Evolutionary conservation across 2,113 vertebrate species (phyloP), one percentile per base, ranked within the genome.

Genomic region (Lycaon pictus): DNA sequence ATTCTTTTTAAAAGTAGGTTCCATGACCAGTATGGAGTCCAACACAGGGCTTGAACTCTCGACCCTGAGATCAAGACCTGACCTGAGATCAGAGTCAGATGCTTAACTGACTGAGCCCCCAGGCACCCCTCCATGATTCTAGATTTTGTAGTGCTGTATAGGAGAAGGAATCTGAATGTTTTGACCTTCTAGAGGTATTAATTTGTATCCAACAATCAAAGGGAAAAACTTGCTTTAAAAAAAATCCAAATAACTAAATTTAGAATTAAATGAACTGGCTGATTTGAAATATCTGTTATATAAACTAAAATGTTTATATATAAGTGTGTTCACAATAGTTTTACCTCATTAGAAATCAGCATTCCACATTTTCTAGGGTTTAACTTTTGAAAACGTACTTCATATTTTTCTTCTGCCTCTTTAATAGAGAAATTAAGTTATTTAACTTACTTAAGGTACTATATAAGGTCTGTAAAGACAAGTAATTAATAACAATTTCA

Each of bases 381-480:
- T 92, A 90, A 95, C 56, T 95, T 95, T 80, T 85, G 19, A 53
- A 81, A 97, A 85, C 1, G 91, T 22, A 95, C 25, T 72, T 90
- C 12, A 17, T 74, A 76, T 93, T 88, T 88, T 85, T 74, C 29
- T 62, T 88, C 25, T 63, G 69, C 11, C 7, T 69, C 27, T 86
- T 97, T 96, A 86, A 69, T 43, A 82, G 86, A 51, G 19, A 88
- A 86, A 84, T 25, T 83, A 84, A 86, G 37, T 88, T 56, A 82
- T 77, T 37, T 89, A 60, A 43, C 6, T 43, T 43, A 43, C 43
- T 43, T 7, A 89, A 69, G 48, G 19, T 88, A 56, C 27, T n/a
- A n/a, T 15, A 35, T 3, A 80, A 71, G 43, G 81, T 83, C 62
- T 95, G 20, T 7, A 88, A 90, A 90, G 27, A 84, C 9, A 88